phyloP scores from a whole-genome alignment of 2,113 vertebrate genomes.

The Opisthocomus hoazin region DNA sequence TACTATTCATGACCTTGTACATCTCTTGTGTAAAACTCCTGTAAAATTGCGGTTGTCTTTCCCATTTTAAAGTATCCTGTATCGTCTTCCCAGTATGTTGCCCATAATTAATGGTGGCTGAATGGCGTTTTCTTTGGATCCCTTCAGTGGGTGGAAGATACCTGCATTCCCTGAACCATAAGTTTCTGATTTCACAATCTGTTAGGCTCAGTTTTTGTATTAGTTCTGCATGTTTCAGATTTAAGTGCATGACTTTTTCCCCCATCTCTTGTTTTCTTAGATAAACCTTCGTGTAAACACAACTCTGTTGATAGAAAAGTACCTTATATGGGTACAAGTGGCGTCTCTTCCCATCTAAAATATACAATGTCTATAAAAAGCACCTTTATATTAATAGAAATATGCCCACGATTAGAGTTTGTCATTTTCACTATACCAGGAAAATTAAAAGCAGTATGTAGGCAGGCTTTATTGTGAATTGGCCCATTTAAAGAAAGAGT shows the following conservation, averaged over 20 bases:
- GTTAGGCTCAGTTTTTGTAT: background rate
- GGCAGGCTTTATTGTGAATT: background rate
- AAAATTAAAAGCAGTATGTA: background rate
- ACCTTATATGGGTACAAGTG: background rate
- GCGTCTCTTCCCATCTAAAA: background rate
- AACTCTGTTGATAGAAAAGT: background rate
- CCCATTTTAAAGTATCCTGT: background rate
- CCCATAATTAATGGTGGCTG: background rate
- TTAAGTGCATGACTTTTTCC: background rate
- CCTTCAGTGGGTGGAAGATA: background rate
- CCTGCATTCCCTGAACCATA: background rate
- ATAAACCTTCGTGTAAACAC: background rate
- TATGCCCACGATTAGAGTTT: background rate
- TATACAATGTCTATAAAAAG: background rate
- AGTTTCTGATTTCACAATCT: background rate
- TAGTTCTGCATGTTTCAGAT: background rate
- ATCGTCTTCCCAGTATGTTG: background rate
- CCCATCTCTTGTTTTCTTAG: background rate
- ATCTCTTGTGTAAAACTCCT: background rate
- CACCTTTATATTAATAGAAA: background rate
- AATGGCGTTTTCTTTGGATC: background rate
- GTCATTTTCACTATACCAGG: background rate
- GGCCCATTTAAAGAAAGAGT: background rate
- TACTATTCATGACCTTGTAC: background rate
- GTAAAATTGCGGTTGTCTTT: background rate